Percentiles rank a stretch among this genome's conserved stretches.
Conservation (phyloP, 2,888 invertebrate species). For the Lepidochrysops patricia region DNA sequence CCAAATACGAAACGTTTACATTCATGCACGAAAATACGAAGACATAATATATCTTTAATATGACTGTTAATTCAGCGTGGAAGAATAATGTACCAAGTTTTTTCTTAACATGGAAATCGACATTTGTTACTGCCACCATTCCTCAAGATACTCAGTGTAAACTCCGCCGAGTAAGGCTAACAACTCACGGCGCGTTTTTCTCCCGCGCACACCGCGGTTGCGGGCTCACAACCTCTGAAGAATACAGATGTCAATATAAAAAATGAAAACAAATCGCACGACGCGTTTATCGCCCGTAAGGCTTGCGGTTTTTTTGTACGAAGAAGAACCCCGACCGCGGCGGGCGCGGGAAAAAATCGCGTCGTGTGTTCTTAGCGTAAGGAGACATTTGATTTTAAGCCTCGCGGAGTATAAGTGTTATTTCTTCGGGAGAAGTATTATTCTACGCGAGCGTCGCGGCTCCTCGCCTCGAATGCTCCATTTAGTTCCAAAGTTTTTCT, state of each 20-base stretch:
- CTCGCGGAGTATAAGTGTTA: constrained; percentile 73
- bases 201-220: too few species aligned
- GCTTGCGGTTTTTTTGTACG: too few species aligned
- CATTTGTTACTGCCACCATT: constrained; percentile 49
- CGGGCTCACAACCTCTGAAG: too few species aligned
- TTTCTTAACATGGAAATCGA: constrained; percentile 36
- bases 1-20: background rate
- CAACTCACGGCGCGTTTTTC: too few species aligned
- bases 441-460: constrained; percentile 69
- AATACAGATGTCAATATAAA: too few species aligned
- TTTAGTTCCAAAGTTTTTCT: constrained; percentile 75
- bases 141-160: constrained; percentile 51
- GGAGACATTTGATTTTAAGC: constrained; percentile 73
- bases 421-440: constrained; percentile 72
- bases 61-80: constrained; percentile 11
- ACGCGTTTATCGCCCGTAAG: too few species aligned
- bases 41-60: background rate
- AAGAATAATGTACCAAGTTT: constrained; percentile 25
- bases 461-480: constrained; percentile 73
- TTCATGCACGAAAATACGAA: background rate
- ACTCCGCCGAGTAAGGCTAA: constrained; percentile 52
- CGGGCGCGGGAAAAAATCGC: too few species aligned
- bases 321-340: too few species aligned
- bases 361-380: too few species aligned
- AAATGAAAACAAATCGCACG: too few species aligned